Conservation (phyloP, 2,113 vertebrate genomes). For the Nyctibius bracteatus region DNA sequence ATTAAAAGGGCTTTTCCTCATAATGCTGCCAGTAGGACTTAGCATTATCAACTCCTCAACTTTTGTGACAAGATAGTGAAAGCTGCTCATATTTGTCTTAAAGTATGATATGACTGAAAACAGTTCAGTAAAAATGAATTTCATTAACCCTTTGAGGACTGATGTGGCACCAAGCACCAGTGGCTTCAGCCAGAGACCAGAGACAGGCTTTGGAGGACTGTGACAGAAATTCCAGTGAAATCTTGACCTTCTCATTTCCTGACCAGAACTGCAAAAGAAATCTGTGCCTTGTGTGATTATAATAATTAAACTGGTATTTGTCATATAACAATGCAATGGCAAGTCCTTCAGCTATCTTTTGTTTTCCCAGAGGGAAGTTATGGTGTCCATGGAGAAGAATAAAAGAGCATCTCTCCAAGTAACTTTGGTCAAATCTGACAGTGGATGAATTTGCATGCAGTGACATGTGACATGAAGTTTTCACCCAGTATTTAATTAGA, state of each 20-base stretch:
- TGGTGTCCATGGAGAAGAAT: neutral
- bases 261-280: neutral
- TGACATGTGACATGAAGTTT: neutral
- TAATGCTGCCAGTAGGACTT: neutral
- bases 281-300: neutral
- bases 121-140: neutral
- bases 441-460: neutral
- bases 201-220: neutral
- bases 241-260: neutral
- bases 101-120: neutral
- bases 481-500: neutral
- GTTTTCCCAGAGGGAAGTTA: neutral
- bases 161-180: neutral
- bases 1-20: neutral
- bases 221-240: neutral
- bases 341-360: neutral
- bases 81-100: neutral
- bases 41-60: neutral
- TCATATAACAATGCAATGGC: neutral
- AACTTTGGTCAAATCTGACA: neutral
- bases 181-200: neutral
- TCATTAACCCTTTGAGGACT: neutral
- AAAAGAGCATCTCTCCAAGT: neutral
- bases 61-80: neutral
- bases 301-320: neutral